Conservation (phyloP, 2,888 invertebrate genomes). For the Neuroscelio doddi region DNA sequence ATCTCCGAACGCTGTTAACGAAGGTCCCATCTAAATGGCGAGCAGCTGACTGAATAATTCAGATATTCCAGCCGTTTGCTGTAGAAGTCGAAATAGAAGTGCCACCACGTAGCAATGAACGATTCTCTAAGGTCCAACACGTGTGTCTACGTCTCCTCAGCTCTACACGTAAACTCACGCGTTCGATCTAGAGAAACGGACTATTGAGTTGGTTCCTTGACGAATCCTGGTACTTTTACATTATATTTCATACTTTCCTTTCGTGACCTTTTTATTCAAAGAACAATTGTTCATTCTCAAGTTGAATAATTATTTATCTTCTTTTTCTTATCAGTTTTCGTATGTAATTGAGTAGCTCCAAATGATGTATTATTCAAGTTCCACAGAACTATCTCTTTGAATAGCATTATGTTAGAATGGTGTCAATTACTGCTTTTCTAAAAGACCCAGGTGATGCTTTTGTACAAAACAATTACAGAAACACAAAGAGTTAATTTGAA, state of each 20-base stretch:
- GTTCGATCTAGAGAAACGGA: constrained; percentile 69
- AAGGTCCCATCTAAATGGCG: constrained; percentile 21
- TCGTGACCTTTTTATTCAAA: too few species aligned
- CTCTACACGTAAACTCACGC: constrained; percentile 72
- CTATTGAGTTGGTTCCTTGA: constrained; percentile 11
- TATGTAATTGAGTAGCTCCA: too few species aligned
- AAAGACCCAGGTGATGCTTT: neutral
- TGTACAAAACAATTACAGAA: neutral
- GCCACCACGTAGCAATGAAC: constrained; percentile 50
- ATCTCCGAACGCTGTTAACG: neutral
- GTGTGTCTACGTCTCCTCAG: constrained; percentile 70
- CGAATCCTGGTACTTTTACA: constrained; percentile 1
- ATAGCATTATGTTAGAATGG: too few species aligned
- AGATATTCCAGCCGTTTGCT: constrained; percentile 13
- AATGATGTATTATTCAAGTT: too few species aligned
- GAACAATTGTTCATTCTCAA: too few species aligned
- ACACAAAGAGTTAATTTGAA: constrained; percentile 28
- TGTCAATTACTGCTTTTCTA: too few species aligned
- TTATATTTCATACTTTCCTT: neutral
- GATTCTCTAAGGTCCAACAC: constrained; percentile 71
- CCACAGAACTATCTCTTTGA: too few species aligned
- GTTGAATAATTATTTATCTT: too few species aligned
- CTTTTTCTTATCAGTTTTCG: too few species aligned
- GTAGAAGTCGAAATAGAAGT: constrained; percentile 21
- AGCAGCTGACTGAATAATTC: constrained; percentile 25